Evolutionary conservation across 2,113 vertebrate genomes (phyloP), one percentile per base, ranked within the genome.

Genomic region (Cavia porcellus): DNA sequence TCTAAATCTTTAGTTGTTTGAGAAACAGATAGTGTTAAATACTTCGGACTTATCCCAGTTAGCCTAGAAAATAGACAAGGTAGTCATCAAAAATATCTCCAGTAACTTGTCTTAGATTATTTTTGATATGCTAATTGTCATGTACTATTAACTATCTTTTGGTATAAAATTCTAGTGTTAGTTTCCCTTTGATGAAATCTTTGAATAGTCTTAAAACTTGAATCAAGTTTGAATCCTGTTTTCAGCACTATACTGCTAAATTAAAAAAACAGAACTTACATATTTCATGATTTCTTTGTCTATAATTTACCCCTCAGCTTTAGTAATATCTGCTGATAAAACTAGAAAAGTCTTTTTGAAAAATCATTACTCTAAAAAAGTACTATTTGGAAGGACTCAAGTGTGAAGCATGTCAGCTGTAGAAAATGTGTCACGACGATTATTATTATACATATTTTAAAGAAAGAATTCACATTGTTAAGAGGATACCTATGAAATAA

Each of bases 101-200:
- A 22, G 42, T 79, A 74, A 70, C n/a, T 32, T 82, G 2, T 68
- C 59, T 75, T 15, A 8, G 19, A 24, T 52, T 89, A 15, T 52
- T 64, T 90, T 90, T 64, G 15, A 84, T 20, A n/a, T 9, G 5
- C 24, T n/a, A 22, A 38, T 74, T 94, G n/a, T 70, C 28, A 57
- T 52, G 20, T 28, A 38, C 74, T 70, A 52, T 32, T 50, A 45
- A 12, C 7, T 90, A 72, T 5, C 11, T 35, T 91, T 92, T 89
- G 25, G 42, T 47, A 22, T 14, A 88, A 82, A 92, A 95, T 81
- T 92, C 52, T n/a, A 86, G 68, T 77, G 25, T 20, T 94, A 59
- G 15, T 81, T 74, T 89, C 52, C 74, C 6, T 92, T 95, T 68
- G n/a, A 82, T 86, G n/a, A 80, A 75, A 72, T 77, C 38, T 55